Evolutionary conservation across 37 sponge, comb jelly and placozoan species (phyloP).

Genomic region (Mnemiopsis leidyi): DNA sequence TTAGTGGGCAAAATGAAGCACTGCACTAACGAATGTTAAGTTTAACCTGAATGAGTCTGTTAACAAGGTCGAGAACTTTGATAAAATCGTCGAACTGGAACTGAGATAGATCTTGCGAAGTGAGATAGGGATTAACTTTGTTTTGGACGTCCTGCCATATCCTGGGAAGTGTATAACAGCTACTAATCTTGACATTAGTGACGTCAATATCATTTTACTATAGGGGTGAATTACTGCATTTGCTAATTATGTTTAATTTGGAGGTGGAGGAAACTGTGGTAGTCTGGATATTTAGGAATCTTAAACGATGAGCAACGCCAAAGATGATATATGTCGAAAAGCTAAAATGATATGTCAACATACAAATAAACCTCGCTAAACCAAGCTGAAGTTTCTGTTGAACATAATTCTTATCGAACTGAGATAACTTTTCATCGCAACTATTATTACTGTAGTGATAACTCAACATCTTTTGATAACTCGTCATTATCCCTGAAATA

Average conservation of each 20-base stretch:
- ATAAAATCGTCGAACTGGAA: conserved; percentile 91
- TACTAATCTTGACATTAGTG: too few relatives aligned
- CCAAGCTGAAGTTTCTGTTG: conserved; percentile 53
- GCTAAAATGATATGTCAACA: too few relatives aligned
- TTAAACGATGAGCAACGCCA: too few relatives aligned
- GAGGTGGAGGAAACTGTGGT: too few relatives aligned
- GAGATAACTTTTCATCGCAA: conserved; percentile 26
- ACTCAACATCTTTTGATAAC: conserved; percentile 35
- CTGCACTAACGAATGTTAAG: too few relatives aligned
- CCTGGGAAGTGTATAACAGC: neutral
- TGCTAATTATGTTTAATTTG: too few relatives aligned
- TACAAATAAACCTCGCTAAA: neutral
- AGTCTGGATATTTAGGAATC: too few relatives aligned
- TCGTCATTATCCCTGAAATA: conserved; percentile 25
- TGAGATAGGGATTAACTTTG: conserved; percentile 76
- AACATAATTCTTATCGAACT: conserved; percentile 31
- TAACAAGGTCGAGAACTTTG: conserved; percentile 75
- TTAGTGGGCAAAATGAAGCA: too few relatives aligned
- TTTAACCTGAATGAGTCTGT: conserved; percentile 69
- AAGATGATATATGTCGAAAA: too few relatives aligned
- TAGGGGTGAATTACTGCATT: too few relatives aligned
- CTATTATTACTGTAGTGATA: neutral
- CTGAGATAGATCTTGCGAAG: conserved; percentile 73
- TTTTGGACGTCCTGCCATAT: conserved; percentile 81
- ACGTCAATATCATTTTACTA: too few relatives aligned